Conservation (phyloP, 1,140 invertebrate genomes). For the Sarcophaga peregrina region DNA sequence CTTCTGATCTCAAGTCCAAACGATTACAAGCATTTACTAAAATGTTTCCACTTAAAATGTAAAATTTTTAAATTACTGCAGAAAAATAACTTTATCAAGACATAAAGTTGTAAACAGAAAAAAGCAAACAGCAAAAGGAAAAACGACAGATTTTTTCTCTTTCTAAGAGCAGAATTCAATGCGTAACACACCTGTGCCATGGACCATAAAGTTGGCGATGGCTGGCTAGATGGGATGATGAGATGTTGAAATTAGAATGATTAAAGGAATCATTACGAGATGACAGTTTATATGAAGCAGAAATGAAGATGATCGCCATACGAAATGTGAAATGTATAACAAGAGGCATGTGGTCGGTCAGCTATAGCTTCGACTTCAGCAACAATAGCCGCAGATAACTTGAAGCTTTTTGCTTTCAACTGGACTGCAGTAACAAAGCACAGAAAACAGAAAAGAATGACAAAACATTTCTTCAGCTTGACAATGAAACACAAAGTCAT, state of each 20-base stretch:
- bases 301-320: neutral
- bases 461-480: constrained; percentile 30
- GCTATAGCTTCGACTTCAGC: too few species aligned
- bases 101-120: neutral
- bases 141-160: neutral
- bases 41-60: constrained; percentile 15
- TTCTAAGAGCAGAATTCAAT: neutral
- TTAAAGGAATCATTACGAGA: constrained; percentile 30
- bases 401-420: neutral
- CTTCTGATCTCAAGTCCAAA: neutral
- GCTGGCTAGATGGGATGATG: neutral
- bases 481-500: too few species aligned
- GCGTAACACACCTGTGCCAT: constrained; percentile 31
- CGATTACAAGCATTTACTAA: neutral
- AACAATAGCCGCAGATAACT: neutral
- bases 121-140: neutral
- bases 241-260: constrained; percentile 30
- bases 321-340: constrained; percentile 8
- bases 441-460: constrained; percentile 1
- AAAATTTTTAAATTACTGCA: constrained; percentile 16
- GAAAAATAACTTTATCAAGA: constrained; percentile 8
- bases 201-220: neutral
- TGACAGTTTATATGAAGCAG: constrained; percentile 2
- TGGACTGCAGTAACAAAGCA: neutral
- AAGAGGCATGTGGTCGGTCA: neutral